Conservation (phyloP, 2,113 vertebrate species). For the Tor tambroides region DNA sequence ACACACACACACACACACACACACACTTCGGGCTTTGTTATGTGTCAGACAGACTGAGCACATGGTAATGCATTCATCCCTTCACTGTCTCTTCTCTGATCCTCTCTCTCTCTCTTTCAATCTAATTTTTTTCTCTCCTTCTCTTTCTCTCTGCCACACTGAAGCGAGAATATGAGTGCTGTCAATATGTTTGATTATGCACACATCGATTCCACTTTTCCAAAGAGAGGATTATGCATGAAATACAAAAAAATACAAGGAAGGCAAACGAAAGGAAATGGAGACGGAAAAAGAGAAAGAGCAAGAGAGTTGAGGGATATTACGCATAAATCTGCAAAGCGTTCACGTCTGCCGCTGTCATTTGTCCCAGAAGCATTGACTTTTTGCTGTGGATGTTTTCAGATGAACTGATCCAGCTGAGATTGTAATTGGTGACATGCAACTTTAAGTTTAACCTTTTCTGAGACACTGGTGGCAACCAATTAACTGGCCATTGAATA, state of each 20-base stretch:
- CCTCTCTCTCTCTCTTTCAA: conserved; percentile 65
- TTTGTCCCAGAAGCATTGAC: conserved; percentile 79
- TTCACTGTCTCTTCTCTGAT: conserved; percentile 40
- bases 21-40: conserved; percentile 88
- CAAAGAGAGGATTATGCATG: conserved; percentile 72
- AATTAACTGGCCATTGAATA: conserved; percentile 81
- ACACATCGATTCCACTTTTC: conserved; percentile 75
- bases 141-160: conserved; percentile 67
- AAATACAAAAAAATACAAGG: conserved; percentile 36
- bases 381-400: conserved; percentile 78
- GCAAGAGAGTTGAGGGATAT: conserved; percentile 58
- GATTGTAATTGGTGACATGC: conserved; percentile 80
- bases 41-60: conserved; percentile 93
- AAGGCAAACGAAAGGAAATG: conserved; percentile 22
- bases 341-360: conserved; percentile 73
- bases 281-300: conserved; percentile 52
- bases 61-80: conserved; percentile 99
- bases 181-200: conserved; percentile 82
- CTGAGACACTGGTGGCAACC: conserved; percentile 77
- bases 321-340: conserved; percentile 62
- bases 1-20: conserved; percentile 77
- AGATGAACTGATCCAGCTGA: conserved; percentile 81
- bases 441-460: conserved; percentile 82
- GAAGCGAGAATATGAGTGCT: conserved; percentile 75
- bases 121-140: conserved; percentile 73